A percentile compares a stretch with the other conserved stretches of the same genome.
Evolutionary conservation across 2,888 invertebrate species (phyloP).

Genomic region (Carterocephalus palaemon): DNA sequence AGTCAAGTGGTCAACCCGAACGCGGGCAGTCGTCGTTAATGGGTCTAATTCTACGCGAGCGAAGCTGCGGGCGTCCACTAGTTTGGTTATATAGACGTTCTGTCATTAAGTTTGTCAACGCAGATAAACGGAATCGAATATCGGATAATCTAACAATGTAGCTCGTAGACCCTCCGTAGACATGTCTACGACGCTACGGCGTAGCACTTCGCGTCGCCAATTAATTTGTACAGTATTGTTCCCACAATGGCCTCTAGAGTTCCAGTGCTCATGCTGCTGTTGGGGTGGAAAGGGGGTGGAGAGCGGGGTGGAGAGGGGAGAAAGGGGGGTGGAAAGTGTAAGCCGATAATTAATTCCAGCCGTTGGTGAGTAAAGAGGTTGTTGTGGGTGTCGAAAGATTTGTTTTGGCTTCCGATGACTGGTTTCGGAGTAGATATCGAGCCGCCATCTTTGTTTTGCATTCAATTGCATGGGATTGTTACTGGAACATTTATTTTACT

Average conservation of each 20-base stretch:
- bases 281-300: constrained; percentile 11
- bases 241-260: constrained; percentile 21
- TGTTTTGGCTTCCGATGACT: constrained; percentile 12
- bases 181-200: constrained; percentile 16
- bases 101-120: not conserved
- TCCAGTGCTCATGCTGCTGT: constrained; percentile 18
- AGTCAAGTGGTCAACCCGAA: no score
- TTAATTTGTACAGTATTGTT: constrained; percentile 27
- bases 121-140: not conserved
- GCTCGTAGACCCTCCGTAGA: constrained; percentile 17
- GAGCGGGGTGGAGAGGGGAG: no score
- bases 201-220: constrained; percentile 22
- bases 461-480: no score
- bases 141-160: constrained; percentile 1
- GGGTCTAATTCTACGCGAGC: no score
- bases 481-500: no score
- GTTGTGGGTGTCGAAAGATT: constrained; percentile 12
- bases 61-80: no score
- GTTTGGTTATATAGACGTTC: not conserved
- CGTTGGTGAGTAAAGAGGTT: constrained; percentile 6
- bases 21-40: no score
- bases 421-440: no score
- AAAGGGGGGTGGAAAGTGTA: no score
- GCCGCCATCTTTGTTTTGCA: no score
- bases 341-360: constrained; percentile 20